Evolutionary conservation across 2,888 invertebrate species (phyloP), one percentile per base, ranked within the genome.

Genomic region (Heliconius aoede): DNA sequence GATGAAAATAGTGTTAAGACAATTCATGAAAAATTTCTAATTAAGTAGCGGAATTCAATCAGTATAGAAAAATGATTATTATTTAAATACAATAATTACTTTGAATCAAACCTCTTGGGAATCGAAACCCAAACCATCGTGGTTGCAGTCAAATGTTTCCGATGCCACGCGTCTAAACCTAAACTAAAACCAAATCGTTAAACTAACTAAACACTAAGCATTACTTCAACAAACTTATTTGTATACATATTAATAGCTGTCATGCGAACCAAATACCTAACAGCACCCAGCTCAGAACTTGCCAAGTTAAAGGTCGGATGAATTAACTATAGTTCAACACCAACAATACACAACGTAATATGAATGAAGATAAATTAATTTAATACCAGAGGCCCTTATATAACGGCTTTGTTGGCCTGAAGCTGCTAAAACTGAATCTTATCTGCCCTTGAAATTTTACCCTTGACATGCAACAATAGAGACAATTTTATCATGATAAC

Each of bases 331-430:
- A 81, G 76, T 78, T 79, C 77, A 79, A 79, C 79, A 71, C 74
- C 76, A 79, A 81, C 81, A 81, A 80, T 81, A 79, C 77, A 76
- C 69, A 74, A 72, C 72, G 40, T 76, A 79, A 76, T 78, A 76
- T 76, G 78, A 79, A 80, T 79, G 79, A 78, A 80, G 79, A 81
- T 78, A 80, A 80, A 80, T 81, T 78, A 81, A 78, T 77, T 80
- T 79, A 80, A 77, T 72, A 76, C 68, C 73, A 74, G 58, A 60
- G 75, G 76, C 78, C 79, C 78, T 80, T 79, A 80, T 58, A 69
- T 73, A 76, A 73, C 60, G 55, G 71, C 67, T 55, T 74, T 79
- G 73, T 76, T 78, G 55, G 61, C 11, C 62, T 64, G 30, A 64
- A 36, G 30, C 46, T 46, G 46, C 71, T 72, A 69, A 78, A 78